phyloP scores from a whole-genome alignment of 2,113 vertebrate genomes.

The Nestor notabilis region DNA sequence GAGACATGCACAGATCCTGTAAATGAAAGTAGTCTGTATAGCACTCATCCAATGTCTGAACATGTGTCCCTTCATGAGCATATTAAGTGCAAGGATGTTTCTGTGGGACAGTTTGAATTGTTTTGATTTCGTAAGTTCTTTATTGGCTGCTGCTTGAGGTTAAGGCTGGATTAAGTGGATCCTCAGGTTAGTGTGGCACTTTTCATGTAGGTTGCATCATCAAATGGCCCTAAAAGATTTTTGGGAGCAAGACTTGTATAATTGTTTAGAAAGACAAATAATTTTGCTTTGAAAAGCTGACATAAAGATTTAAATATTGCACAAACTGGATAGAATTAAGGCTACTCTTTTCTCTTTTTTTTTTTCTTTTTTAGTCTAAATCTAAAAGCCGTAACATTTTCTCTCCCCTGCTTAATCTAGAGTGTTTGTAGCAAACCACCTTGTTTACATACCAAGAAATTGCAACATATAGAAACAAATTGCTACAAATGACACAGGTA shows the following conservation, averaged over 20 bases:
- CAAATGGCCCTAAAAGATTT: background rate
- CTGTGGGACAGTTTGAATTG: background rate
- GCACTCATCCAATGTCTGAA: background rate
- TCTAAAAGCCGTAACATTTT: background rate
- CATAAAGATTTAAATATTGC: background rate
- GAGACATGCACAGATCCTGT: constrained; percentile 9
- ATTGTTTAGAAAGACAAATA: background rate
- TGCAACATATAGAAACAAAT: background rate
- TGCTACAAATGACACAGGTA: background rate
- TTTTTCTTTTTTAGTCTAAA: background rate
- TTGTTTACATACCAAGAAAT: background rate
- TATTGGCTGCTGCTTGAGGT: background rate
- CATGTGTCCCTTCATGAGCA: background rate
- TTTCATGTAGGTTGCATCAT: background rate
- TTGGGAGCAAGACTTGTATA: background rate
- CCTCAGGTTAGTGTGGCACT: background rate
- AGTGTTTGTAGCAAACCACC: background rate
- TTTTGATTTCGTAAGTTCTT: background rate
- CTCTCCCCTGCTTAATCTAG: constrained; percentile 9
- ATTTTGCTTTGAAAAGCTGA: background rate
- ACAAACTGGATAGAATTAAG: background rate
- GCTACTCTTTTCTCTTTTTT: background rate
- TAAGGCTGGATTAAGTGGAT: background rate
- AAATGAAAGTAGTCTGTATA: constrained; percentile 3
- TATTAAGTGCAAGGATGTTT: background rate